A percentile compares a stretch with the other conserved stretches of the same genome.
Conservation (phyloP, 2,797 vertebrate genomes). For the Enteromius thamalakanensis region DNA sequence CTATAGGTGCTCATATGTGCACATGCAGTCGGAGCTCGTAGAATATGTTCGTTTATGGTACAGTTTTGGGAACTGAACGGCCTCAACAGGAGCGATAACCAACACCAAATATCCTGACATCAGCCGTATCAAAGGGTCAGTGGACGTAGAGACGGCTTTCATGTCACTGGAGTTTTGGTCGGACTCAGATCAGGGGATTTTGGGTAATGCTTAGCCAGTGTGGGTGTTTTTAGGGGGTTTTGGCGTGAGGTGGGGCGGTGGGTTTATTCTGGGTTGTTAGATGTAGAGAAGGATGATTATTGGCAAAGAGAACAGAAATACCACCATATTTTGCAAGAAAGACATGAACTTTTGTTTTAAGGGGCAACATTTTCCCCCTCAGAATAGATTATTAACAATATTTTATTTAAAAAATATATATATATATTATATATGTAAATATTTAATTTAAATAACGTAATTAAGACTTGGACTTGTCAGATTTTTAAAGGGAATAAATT, state of each 20-base stretch:
- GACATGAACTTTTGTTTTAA: neutral
- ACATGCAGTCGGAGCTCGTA: conserved; percentile 9
- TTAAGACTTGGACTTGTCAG: too few relatives aligned
- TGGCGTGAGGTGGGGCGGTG: neutral
- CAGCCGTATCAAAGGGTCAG: conserved; percentile 13
- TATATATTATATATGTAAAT: neutral
- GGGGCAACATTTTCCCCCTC: neutral
- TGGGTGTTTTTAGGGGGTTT: neutral
- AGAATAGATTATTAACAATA: neutral
- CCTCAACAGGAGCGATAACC: neutral
- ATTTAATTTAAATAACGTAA: neutral
- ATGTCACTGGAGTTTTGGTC: neutral
- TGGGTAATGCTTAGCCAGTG: neutral
- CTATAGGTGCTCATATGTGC: conserved; percentile 32
- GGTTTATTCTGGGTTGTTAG: neutral
- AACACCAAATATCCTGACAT: neutral
- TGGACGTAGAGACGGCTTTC: neutral
- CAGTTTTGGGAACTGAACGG: conserved; percentile 34
- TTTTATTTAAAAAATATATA: neutral
- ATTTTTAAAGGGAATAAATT: too few relatives aligned
- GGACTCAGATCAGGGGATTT: neutral
- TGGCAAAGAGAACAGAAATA: neutral
- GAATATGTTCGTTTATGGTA: conserved; percentile 20
- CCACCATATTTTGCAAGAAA: neutral
- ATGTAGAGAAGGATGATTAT: neutral